Evolutionary conservation across 2,888 invertebrate species (phyloP).

Genomic region (Hypsopygia costalis): DNA sequence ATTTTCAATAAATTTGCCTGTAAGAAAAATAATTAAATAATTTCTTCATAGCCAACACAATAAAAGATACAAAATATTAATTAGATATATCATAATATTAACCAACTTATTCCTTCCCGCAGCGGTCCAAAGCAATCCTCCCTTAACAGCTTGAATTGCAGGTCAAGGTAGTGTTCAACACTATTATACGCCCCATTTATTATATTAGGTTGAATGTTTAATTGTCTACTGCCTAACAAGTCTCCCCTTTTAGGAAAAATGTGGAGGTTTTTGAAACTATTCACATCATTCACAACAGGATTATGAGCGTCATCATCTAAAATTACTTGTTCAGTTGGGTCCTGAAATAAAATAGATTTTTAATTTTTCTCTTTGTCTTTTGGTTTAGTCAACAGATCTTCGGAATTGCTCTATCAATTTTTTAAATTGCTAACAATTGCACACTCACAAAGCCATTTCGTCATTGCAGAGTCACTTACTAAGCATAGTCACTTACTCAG

Average conservation of each 20-base stretch:
- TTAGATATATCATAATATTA: conserved; percentile 25
- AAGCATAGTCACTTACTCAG: no score
- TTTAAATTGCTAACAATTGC: no score
- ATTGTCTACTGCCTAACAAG: conserved; percentile 67
- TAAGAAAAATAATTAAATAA: conserved; percentile 14
- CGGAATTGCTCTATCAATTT: no score
- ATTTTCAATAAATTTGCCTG: conserved; percentile 73
- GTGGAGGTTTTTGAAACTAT: conserved; percentile 48
- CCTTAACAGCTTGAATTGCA: conserved; percentile 88
- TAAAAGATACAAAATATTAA: no score
- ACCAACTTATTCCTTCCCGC: conserved; percentile 82
- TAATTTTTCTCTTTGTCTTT: no score
- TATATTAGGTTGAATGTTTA: conserved; percentile 73
- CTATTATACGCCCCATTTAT: conserved; percentile 81
- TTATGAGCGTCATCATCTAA: not conserved
- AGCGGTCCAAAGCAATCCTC: conserved; percentile 91
- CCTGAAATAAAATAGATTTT: no score
- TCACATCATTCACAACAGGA: conserved; percentile 16
- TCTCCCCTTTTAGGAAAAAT: conserved; percentile 75
- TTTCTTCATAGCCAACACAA: no score
- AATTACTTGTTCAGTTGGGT: not conserved
- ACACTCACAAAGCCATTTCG: no score
- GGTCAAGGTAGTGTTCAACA: conserved; percentile 87
- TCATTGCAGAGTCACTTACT: no score
- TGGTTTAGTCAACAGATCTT: no score